Base-by-base conservation (phyloP, 1,140 invertebrate genomes). In the Scaptomyza montana region DNA sequence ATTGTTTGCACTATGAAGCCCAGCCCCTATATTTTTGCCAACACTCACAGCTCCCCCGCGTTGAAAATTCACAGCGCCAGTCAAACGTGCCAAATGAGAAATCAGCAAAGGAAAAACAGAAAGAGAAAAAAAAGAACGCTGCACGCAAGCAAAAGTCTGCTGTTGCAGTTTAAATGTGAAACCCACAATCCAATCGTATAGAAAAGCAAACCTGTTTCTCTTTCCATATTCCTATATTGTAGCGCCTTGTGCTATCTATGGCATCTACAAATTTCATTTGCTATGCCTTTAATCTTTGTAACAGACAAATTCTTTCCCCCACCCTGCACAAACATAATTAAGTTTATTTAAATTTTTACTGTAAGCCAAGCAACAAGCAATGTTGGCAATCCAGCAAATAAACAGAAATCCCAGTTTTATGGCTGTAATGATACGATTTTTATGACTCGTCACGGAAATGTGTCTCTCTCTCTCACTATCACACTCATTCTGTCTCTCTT, bases 401-500 rank as follows among this genome's bases (percentile, higher is more conserved):
- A 89, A 87, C 68, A 70, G 66, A 89, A 89, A 87, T 87, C 78
- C 82, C 78, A 56, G 76, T 82, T 87, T 86, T 79, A 87, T 87
- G 71, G 82, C 82, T 80, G 72, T 89, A 87, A 87, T 87, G 82
- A 87, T 89, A 89, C 82, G 82, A 80, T 89, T 87, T 87, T 87
- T 87, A 87, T 87, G 84, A 74, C 68, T 87, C 82, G 84, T 72
- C 82, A 89, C 84, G 82, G 54, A 76, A 87, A 72, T 86, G 77
- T 80, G 74, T 85, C 68, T 59, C 56, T 60, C 16, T 25, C 54
- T 50, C 33, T 16, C 3, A 6, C 50, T 10, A 10, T 28, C n/a
- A 25, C 43, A 12, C 21, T 19, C 3, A 39, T 6, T 19, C 47
- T 45, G 10, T 8, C n/a, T 49, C 1, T 33, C 12, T 51, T 12